phyloP scores from a whole-genome alignment of 1,140 invertebrate species.

The Rhagoletis pomonella region DNA sequence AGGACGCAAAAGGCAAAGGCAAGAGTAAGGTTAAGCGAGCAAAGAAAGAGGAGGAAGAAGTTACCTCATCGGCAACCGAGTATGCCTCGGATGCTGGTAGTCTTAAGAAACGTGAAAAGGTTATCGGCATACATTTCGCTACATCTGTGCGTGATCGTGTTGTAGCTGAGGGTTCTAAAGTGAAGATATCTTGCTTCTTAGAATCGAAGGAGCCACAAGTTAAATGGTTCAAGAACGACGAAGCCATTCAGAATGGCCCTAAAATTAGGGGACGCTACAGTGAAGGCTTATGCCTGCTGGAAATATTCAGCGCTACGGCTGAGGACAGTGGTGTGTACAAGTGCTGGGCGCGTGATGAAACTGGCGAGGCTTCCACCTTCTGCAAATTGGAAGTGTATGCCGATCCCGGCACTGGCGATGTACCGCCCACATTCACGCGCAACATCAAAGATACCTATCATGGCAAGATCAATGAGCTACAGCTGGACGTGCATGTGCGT shows the following conservation, averaged over 20 bases:
- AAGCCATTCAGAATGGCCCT: conserved; percentile 66
- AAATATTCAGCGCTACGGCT: conserved; percentile 77
- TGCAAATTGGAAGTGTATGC: conserved; percentile 69
- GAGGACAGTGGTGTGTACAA: conserved; percentile 80
- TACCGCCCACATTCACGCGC: conserved; percentile 72
- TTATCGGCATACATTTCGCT: conserved; percentile 71
- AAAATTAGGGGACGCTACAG: conserved; percentile 77
- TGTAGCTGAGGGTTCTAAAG: conserved; percentile 82
- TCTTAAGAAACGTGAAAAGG: conserved; percentile 70
- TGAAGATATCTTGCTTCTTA: conserved; percentile 90
- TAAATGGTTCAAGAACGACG: conserved; percentile 85
- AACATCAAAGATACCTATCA: conserved; percentile 79
- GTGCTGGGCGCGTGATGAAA: conserved; percentile 79
- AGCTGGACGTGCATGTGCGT: conserved; percentile 85
- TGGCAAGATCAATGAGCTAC: conserved; percentile 81
- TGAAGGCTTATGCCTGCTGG: conserved; percentile 80
- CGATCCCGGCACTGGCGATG: conserved; percentile 69
- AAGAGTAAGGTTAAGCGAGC: conserved; percentile 27
- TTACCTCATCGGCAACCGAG: conserved; percentile 64
- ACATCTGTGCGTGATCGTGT: conserved; percentile 82
- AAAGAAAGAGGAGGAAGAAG: conserved; percentile 66
- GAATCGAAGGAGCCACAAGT: conserved; percentile 85
- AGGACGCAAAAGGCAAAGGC: conserved; percentile 64
- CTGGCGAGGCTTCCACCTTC: conserved; percentile 66
- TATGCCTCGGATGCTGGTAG: conserved; percentile 67